phyloP scores from a whole-genome alignment of 2,113 vertebrate genomes.

The Esox niger region DNA sequence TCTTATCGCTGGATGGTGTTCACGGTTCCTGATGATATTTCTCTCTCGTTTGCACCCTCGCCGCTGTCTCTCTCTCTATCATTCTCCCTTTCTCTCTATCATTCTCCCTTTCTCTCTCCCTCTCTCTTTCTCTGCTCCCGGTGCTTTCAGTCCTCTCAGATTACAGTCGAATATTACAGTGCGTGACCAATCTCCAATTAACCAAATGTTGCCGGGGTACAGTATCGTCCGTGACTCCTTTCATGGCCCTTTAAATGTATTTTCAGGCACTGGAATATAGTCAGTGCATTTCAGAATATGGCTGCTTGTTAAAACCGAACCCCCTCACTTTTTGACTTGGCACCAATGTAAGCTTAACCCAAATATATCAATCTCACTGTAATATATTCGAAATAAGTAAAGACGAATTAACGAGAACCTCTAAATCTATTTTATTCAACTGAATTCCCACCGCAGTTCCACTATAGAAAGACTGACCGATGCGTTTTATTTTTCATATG shows the following conservation, averaged over 20 bases:
- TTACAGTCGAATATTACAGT: conserved; percentile 75
- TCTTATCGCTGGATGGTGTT: conserved; percentile 69
- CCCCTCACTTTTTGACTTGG: conserved; percentile 37
- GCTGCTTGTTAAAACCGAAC: conserved; percentile 47
- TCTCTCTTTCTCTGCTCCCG: conserved; percentile 12
- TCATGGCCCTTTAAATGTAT: conserved; percentile 65
- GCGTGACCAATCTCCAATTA: conserved; percentile 78
- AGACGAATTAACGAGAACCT: conserved; percentile 55
- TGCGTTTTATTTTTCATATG: conserved; percentile 46
- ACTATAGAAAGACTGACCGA: conserved; percentile 54
- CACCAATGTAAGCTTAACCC: conserved; percentile 67
- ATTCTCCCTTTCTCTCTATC: background rate
- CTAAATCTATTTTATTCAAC: conserved; percentile 57
- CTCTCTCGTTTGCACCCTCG: conserved; percentile 24
- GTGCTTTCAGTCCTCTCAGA: conserved; percentile 71
- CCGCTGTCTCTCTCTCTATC: conserved; percentile 17
- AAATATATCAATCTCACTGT: conserved; percentile 74
- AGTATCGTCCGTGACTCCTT: conserved; percentile 70
- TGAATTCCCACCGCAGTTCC: conserved; percentile 42
- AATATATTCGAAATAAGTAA: conserved; percentile 47
- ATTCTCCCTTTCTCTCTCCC: background rate
- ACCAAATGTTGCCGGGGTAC: conserved; percentile 73
- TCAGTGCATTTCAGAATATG: conserved; percentile 54
- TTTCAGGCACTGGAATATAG: conserved; percentile 63
- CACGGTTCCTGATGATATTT: conserved; percentile 63